A percentile compares a stretch with the other conserved stretches of the same genome.
These are phyloP conservation scores for Thalassophryne amazonica DNA, from an alignment of 2,797 vertebrate species.

Conservation along the genomic window DNA sequence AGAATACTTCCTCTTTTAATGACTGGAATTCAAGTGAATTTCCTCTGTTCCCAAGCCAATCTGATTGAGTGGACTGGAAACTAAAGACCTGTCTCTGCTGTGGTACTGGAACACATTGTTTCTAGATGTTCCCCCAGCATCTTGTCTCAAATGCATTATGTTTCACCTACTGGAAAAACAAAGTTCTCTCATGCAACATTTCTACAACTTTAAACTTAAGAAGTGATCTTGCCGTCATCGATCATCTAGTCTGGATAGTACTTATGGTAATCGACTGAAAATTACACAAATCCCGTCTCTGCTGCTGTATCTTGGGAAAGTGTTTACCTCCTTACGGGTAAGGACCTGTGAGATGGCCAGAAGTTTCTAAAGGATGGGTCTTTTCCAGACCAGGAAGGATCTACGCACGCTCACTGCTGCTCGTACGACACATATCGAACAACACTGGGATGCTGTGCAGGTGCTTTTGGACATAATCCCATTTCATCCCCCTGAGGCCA, in stretches of 20 bases:
- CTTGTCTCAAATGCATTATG: neutral
- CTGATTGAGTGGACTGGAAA: too few relatives aligned
- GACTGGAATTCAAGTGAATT: too few relatives aligned
- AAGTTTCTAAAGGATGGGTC: neutral
- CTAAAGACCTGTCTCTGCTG: too few relatives aligned
- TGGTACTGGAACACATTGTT: too few relatives aligned
- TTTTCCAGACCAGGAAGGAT: too few relatives aligned
- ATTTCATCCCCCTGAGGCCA: slow-evolving; percentile 1
- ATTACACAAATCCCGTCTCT: neutral
- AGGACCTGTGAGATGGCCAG: neutral
- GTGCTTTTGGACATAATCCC: slow-evolving; percentile 17
- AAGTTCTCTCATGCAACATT: too few relatives aligned
- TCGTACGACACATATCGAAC: slow-evolving; percentile 4
- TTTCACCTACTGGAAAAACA: neutral
- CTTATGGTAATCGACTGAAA: neutral
- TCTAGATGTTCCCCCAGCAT: too few relatives aligned
- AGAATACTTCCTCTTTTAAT: too few relatives aligned
- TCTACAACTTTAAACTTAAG: too few relatives aligned
- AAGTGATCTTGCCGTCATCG: too few relatives aligned
- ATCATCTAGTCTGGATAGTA: too few relatives aligned
- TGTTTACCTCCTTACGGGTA: neutral
- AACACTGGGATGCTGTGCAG: slow-evolving; percentile 12
- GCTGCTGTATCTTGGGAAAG: slow-evolving; percentile 13
- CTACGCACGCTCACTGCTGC: neutral
- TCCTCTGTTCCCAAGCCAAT: too few relatives aligned